Conservation (phyloP, 2,797 vertebrate species). For the Sebastolobus alascanus region DNA sequence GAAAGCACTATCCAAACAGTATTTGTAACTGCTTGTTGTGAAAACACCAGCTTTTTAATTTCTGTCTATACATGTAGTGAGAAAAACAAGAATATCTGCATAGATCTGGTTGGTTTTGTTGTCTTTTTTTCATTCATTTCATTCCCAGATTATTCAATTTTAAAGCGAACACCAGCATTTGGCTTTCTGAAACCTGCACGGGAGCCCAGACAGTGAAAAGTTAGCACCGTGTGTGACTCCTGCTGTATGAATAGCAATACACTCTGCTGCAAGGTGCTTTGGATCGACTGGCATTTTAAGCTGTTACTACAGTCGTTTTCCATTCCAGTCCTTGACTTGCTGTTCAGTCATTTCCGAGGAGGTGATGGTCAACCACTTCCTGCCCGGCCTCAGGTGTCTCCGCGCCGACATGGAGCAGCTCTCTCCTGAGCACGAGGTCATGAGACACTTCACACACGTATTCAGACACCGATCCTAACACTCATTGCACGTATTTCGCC, state of each 20-base stretch:
- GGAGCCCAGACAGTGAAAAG: background rate
- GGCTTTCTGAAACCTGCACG: background rate
- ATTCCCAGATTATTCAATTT: background rate
- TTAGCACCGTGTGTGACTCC: background rate
- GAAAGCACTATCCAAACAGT: constrained; percentile 1
- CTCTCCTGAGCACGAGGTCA: constrained; percentile 97
- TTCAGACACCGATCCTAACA: too few species aligned
- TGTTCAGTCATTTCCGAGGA: constrained; percentile 97
- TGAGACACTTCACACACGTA: constrained; percentile 11
- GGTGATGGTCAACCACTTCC: constrained; percentile 98
- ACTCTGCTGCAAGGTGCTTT: background rate
- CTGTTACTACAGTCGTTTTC: background rate
- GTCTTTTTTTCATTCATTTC: background rate
- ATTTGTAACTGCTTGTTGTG: background rate
- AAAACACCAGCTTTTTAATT: constrained; percentile 6
- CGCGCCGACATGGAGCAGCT: constrained; percentile 97
- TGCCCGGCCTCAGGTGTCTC: constrained; percentile 97
- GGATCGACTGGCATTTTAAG: background rate
- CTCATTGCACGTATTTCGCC: background rate
- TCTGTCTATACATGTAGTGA: background rate
- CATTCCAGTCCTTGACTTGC: constrained; percentile 60
- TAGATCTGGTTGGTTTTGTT: background rate
- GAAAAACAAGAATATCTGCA: background rate
- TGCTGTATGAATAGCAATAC: background rate
- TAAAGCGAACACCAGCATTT: background rate